Conservation (phyloP, 2,888 invertebrate genomes). For the Papilio elwesi region DNA sequence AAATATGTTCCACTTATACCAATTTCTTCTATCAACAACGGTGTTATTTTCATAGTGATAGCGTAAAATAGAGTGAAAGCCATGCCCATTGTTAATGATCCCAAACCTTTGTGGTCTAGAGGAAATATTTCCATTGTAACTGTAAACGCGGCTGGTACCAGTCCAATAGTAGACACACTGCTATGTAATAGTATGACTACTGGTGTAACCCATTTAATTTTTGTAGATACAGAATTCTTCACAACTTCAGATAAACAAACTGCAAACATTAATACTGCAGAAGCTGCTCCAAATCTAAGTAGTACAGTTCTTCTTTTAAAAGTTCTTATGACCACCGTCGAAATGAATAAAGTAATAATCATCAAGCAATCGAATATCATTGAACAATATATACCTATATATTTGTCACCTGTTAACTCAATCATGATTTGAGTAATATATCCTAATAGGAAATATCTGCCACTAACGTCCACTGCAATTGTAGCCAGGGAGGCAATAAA, state of each 20-base stretch:
- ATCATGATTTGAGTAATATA: conserved; percentile 56
- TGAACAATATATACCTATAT: conserved; percentile 53
- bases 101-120: conserved; percentile 55
- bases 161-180: conserved; percentile 51
- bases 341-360: conserved; percentile 48
- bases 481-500: conserved; percentile 50
- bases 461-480: conserved; percentile 53
- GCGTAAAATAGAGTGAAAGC: conserved; percentile 53
- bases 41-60: conserved; percentile 54
- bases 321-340: conserved; percentile 49
- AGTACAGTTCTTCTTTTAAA: conserved; percentile 55
- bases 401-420: conserved; percentile 50
- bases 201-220: conserved; percentile 51
- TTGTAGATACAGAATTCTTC: conserved; percentile 41
- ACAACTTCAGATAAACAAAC: conserved; percentile 50
- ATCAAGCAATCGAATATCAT: conserved; percentile 53
- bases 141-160: conserved; percentile 53
- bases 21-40: conserved; percentile 52
- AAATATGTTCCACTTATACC: conserved; percentile 53
- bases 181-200: conserved; percentile 51
- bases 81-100: conserved; percentile 51
- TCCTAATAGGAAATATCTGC: conserved; percentile 54
- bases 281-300: conserved; percentile 48
- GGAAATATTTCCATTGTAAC: conserved; percentile 58
- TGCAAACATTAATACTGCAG: conserved; percentile 51